Percentiles rank a stretch among this genome's conserved stretches.
These are phyloP conservation scores for Porites divaricata DNA, from an alignment of 92 coral and sea anemone species.

Conservation along the genomic window DNA sequence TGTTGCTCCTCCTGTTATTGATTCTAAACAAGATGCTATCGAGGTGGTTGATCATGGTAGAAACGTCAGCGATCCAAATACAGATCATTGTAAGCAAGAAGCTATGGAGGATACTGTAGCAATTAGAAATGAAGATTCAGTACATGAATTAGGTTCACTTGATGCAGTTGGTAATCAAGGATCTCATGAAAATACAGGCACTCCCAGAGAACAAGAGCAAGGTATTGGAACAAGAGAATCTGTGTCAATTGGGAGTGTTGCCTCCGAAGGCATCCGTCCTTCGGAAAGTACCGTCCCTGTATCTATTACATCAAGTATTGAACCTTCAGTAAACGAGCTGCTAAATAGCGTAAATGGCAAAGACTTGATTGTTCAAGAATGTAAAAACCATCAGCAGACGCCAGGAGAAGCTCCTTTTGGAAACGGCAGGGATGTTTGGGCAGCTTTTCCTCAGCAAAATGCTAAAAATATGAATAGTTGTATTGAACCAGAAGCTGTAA, in stretches of 20 bases:
- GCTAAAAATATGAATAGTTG: not conserved
- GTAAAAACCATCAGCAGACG: not conserved
- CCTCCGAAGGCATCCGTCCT: not conserved
- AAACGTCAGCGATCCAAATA: not conserved
- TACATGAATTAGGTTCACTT: not conserved
- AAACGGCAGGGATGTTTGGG: not conserved
- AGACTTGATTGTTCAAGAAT: not conserved
- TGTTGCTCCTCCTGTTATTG: not conserved
- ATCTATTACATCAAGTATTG: not conserved
- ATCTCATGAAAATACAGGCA: not conserved
- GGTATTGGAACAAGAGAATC: not conserved
- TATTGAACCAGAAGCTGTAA: not conserved
- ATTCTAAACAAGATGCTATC: not conserved
- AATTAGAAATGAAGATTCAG: not conserved
- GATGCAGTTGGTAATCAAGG: not conserved
- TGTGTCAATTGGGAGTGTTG: constrained; percentile 4
- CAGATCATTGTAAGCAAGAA: not conserved
- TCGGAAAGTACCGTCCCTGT: not conserved
- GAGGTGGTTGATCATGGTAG: not conserved
- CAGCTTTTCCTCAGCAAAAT: not conserved
- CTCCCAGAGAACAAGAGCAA: constrained; percentile 1
- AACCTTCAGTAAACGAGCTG: not conserved
- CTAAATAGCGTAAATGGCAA: not conserved
- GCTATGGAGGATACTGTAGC: not conserved
- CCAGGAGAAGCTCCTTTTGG: not conserved